Base-by-base conservation (phyloP, 1,140 invertebrate species). In the Zaprionus ghesquierei region DNA sequence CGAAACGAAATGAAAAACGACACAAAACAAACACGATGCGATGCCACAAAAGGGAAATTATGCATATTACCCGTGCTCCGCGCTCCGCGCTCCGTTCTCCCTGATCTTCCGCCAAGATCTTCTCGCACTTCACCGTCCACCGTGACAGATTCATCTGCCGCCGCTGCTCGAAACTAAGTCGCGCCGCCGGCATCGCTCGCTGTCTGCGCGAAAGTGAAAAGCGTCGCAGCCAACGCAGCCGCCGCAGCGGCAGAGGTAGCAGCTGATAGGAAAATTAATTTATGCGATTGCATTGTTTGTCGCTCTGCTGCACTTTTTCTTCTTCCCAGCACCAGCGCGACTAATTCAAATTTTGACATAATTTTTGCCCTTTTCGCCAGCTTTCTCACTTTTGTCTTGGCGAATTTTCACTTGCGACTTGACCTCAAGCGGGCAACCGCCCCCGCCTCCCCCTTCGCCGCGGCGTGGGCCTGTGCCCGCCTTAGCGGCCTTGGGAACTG, bases 341-440 rank as follows among this genome's bases (percentile, higher is more conserved):
- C 65, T 77, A 76, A 79, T 89, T 87, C 74, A 89, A 77, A 89
- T 89, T 89, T 89, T 89, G 84, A 89, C 84, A 89, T 89, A 89
- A 89, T 84, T 89, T 89, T 69, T 77, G 46, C 27, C 54, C 68
- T 65, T 53, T 46, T 55, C 35, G 58, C 61, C 49, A 77, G 68
- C 82, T 87, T 87, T 89, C 79, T 89, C 84, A 75, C 79, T 74
- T 84, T 79, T 85, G 75, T 72, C 63, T 75, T 41, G n/a, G 35
- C 58, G 60, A 78, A 89, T 79, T 89, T 89, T 89, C 84, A 74
- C 84, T 84, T 80, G 23, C 6, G 65, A 79, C 61, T 76, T 87
- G 84, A 89, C 84, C 76, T 89, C 35, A 77, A 79, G 44, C 33
- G 6, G 15, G 55, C 62, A 65, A 46, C 54, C 31, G 15, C 23